A percentile compares a stretch with the other conserved stretches of the same genome.
These are phyloP conservation scores for Aldabrachelys gigantea DNA, from an alignment of 2,113 vertebrate species.

Conservation along the genomic window DNA sequence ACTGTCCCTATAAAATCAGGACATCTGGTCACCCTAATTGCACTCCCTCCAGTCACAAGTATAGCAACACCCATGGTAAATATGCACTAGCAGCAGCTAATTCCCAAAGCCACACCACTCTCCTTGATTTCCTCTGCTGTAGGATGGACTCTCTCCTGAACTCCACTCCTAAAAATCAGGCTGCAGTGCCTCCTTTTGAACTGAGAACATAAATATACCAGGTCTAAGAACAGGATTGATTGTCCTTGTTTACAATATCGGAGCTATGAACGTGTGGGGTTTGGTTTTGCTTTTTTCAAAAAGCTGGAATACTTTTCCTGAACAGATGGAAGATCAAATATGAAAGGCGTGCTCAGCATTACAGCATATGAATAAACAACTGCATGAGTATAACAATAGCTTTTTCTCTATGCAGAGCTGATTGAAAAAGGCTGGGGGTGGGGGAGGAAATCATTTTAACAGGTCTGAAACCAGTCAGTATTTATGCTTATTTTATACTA, in stretches of 20 bases:
- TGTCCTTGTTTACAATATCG: not conserved
- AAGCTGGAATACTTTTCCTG: not conserved
- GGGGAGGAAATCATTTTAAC: accelerated
- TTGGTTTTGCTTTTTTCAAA: not conserved
- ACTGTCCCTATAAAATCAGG: too few relatives aligned
- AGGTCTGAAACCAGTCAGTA: accelerated
- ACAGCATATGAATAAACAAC: not conserved
- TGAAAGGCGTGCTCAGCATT: not conserved
- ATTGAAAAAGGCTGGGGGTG: not conserved
- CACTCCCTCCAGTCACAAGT: not conserved
- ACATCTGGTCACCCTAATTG: not conserved
- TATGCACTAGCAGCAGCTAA: not conserved
- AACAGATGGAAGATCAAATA: not conserved
- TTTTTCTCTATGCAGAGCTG: not conserved
- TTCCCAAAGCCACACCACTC: not conserved
- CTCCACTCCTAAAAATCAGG: not conserved
- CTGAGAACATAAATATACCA: not conserved
- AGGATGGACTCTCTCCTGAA: not conserved
- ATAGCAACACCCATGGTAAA: not conserved
- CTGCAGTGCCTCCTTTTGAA: not conserved
- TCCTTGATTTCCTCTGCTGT: not conserved
- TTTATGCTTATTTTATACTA: accelerated
- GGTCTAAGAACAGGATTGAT: not conserved
- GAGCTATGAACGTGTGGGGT: not conserved
- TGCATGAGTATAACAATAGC: not conserved